Percentiles rank a stretch among this genome's conserved stretches.
Conservation (phyloP, 2,797 vertebrate genomes). For the Lacerta viridis region DNA sequence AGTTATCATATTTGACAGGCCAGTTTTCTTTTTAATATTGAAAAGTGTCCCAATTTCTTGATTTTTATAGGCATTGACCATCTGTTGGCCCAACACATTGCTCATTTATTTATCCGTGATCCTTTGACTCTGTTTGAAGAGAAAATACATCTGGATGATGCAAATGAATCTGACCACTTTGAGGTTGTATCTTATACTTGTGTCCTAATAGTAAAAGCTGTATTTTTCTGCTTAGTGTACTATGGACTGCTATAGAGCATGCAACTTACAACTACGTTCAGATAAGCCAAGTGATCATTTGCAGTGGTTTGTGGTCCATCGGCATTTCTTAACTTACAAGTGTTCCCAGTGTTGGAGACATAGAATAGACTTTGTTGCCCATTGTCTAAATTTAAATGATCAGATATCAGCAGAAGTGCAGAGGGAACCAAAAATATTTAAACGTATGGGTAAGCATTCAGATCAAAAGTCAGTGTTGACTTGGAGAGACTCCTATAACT, state of each 20-base stretch:
- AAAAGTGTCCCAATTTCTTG: conserved; percentile 59
- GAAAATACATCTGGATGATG: conserved; percentile 96
- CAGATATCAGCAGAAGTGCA: neutral
- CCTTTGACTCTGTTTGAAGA: conserved; percentile 94
- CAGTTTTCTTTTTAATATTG: conserved; percentile 33
- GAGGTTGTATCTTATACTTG: conserved; percentile 84
- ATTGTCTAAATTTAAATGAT: neutral
- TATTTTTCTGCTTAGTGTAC: conserved; percentile 10
- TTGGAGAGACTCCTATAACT: neutral
- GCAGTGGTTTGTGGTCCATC: neutral
- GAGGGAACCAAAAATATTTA: neutral
- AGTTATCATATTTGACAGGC: neutral
- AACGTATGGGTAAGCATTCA: neutral
- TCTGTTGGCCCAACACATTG: conserved; percentile 96
- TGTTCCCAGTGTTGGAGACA: neutral
- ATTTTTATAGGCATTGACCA: conserved; percentile 92
- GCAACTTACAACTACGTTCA: neutral
- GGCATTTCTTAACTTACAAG: neutral
- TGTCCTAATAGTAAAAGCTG: conserved; percentile 40
- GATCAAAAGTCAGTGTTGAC: neutral
- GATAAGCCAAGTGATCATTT: neutral
- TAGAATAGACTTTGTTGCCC: neutral
- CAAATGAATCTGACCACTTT: conserved; percentile 98
- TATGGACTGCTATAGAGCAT: neutral
- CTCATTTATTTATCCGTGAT: conserved; percentile 98